Evolutionary conservation across 2,113 vertebrate species (phyloP), one percentile per base, ranked within the genome.

Genomic region (Rhegmatorhina hoffmannsi): DNA sequence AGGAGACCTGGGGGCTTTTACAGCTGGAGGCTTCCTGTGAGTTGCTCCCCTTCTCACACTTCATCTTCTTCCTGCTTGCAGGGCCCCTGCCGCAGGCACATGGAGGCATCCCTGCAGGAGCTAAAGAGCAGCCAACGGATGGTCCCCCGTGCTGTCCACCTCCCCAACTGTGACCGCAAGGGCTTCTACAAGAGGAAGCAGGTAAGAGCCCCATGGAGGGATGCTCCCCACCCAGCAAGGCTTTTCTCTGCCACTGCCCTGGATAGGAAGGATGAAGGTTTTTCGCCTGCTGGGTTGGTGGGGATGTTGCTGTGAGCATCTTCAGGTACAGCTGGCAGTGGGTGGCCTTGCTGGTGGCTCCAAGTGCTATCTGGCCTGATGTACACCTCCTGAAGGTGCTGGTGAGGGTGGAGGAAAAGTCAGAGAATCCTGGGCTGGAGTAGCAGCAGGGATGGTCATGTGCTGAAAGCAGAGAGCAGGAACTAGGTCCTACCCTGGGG

Each of bases 111-210:
- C 53, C 98, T 99, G 96, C 99, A 99, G 97, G 98, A 98, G 84
- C 98, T 99, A 97, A 99, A 99, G 96, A 98, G 99, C 82, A 99
- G 99, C 62, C 98, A 98, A 14, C 98, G 98, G 52, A 98, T 99
- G 91, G 98, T 99, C 84, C 98, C 99, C 40, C 98, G 99, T 0
- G 98, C 99, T 1, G 98, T 99, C 90, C 99, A 99, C 88, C 98
- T 99, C 82, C 99, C 99, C 92, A 99, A 99, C 98, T 99, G 99
- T 4, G 99, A 99, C 98, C 98, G 98, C 81, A 99, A 99, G 94
- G 99, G 99, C 46, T 99, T 99, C 98, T 99, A 99, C 98, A 99
- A 99, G 97, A 99, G 99, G 95, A 99, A 99, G 97, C 99, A 99
- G 98, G 99, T 99, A 68, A 25, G 46, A 90, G 40, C n/a, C 44